These are phyloP conservation scores for Galerucella calmariensis DNA, from an alignment of 2,888 invertebrate genomes.

Conservation along the genomic window DNA sequence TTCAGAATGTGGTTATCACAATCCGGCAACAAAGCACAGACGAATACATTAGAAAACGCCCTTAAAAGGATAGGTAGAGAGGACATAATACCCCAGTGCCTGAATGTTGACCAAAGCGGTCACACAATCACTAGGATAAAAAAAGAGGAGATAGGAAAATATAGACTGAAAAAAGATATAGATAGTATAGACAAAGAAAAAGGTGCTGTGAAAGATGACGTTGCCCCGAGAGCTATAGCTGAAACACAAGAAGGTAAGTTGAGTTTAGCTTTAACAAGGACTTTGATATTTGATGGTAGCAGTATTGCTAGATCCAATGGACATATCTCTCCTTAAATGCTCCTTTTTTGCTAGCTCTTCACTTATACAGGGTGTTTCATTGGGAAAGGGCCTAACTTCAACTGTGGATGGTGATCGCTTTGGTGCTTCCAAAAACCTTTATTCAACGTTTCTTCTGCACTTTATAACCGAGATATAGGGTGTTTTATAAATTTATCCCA, in stretches of 20 bases:
- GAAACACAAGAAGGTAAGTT: slow-evolving; percentile 41
- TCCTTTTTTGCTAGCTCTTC: too few relatives aligned
- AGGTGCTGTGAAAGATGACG: slow-evolving; percentile 40
- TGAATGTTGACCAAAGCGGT: slow-evolving; percentile 70
- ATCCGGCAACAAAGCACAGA: slow-evolving; percentile 66
- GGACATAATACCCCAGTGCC: slow-evolving; percentile 90
- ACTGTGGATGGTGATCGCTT: too few relatives aligned
- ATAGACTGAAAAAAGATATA: slow-evolving; percentile 67
- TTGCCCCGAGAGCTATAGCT: slow-evolving; percentile 32
- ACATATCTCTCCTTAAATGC: too few relatives aligned
- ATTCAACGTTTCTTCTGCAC: too few relatives aligned
- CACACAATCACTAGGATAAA: slow-evolving; percentile 56
- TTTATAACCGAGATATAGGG: too few relatives aligned
- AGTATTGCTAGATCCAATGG: too few relatives aligned
- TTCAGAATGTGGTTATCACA: slow-evolving; percentile 69
- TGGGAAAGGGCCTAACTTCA: too few relatives aligned
- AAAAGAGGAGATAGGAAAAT: slow-evolving; percentile 67
- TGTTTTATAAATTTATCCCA: too few relatives aligned
- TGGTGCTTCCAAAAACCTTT: too few relatives aligned
- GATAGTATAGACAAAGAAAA: slow-evolving; percentile 73
- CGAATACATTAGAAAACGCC: slow-evolving; percentile 80
- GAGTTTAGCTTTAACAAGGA: not conserved
- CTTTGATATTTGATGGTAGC: too few relatives aligned
- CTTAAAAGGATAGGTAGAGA: slow-evolving; percentile 88
- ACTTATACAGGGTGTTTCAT: too few relatives aligned